Evolutionary conservation across 1,140 invertebrate species (phyloP), one percentile per base, ranked within the genome.

Genomic region (Drosophila miranda): DNA sequence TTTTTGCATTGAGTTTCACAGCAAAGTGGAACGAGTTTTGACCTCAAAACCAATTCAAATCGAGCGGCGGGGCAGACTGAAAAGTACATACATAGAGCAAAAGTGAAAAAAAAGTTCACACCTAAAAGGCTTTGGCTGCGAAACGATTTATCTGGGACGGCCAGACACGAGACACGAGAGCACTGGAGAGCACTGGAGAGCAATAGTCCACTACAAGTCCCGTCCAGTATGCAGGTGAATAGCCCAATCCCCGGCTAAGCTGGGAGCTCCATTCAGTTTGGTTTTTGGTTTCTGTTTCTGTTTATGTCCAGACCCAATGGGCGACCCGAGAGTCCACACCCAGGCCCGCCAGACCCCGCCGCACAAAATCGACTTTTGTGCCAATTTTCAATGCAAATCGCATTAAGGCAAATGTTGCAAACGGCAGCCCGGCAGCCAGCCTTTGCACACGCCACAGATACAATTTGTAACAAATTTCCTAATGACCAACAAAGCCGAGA

Each of bases 341-440:
- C 61, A 46, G 16, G 0, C 16, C 16, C 16, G 55, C 72, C 61
- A 38, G 21, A 56, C 38, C 30, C 51, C 26, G 14, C 13, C 43
- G 61, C 55, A 75, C 55, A 63, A 75, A 75, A 68, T 75, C 71
- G 71, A 75, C 72, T 75, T 60, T 75, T 75, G 72, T 75, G 72
- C 72, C 71, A 74, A 60, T 74, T 75, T 75, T 68, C 71, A 75
- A 75, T 75, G 72, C 71, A 75, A 75, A 75, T 75, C 72, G 72
- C 72, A 75, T 75, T 75, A 75, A 59, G 72, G 62, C 72, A 75
- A 75, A 75, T 75, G 72, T 75, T 75, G 71, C 72, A 75, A 75
- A 75, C 71, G 71, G 62, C 72, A 67, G 44, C 45, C 51, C 56
- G 23, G 54, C 30, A 59, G 34, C 34, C 34, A 26, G 23, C 34